These are phyloP conservation scores for Anseranas semipalmata DNA, from an alignment of 2,113 vertebrate species.

Conservation along the genomic window DNA sequence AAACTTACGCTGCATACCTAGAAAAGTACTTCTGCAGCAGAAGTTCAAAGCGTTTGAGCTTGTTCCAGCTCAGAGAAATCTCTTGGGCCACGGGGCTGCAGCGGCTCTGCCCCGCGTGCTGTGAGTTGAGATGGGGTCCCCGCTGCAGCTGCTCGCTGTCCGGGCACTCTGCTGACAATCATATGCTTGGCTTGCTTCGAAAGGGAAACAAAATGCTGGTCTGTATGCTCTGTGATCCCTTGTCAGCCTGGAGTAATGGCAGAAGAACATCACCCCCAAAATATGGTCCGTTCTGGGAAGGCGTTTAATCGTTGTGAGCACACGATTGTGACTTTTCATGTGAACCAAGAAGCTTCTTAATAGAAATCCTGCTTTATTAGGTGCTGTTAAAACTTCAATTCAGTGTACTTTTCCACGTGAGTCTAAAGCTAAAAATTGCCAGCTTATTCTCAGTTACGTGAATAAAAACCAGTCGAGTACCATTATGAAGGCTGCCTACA, in stretches of 20 bases:
- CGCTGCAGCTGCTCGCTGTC: neutral
- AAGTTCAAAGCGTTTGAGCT: neutral
- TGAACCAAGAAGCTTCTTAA: neutral
- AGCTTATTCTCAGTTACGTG: slow-evolving; percentile 20
- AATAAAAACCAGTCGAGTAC: slow-evolving; percentile 42
- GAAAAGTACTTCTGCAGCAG: neutral
- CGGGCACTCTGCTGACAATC: neutral
- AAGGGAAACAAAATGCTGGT: neutral
- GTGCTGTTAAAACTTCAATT: neutral
- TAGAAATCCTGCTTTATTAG: neutral
- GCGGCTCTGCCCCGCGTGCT: neutral
- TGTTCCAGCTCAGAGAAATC: no score
- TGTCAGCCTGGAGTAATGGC: neutral
- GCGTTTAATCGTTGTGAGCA: neutral
- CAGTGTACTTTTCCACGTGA: neutral
- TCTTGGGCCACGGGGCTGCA: no score
- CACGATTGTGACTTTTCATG: neutral
- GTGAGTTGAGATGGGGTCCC: neutral
- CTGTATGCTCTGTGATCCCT: neutral
- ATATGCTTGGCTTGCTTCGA: neutral
- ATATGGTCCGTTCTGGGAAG: neutral
- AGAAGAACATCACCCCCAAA: neutral
- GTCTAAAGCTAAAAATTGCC: slow-evolving; percentile 4
- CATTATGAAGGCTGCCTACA: slow-evolving; percentile 37
- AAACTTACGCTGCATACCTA: rapidly evolving